Evolutionary conservation across 2,113 vertebrate genomes (phyloP), one percentile per base, ranked within the genome.

Genomic region (Nematolebias whitei): DNA sequence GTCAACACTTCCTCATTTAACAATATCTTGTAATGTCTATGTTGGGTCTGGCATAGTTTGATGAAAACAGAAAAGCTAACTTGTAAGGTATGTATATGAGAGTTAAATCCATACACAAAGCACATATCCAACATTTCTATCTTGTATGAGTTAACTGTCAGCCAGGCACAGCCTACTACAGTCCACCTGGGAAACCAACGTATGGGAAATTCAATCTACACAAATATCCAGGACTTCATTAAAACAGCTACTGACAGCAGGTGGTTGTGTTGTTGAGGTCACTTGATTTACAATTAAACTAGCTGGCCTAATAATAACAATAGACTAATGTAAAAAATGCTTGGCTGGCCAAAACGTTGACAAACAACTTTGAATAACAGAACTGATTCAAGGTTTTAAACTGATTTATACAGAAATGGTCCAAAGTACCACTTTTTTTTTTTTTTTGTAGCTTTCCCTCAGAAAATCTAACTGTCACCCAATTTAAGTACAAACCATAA

Each of bases 91-190:
- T 29, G 38, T 52, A 44, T 47, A 50, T 49, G 64, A 10, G 53
- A 68, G 59, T 69, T 81, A 81, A 79, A 76, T 75, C 76, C 80
- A 79, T 61, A 85, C 69, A 76, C 41, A 13, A 45, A 54, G 69
- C 59, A 29, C 54, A n/a, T n/a, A n/a, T 65, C 65, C 43, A 65
- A 66, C 76, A 60, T 75, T 79, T 75, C 83, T 66, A 82, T 86
- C 85, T 83, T 85, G 78, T 70, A n/a, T n/a, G n/a, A n/a, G 63
- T 74, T 65, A 79, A 77, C 69, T 85, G 83, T 87, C 78, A 82
- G 83, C 61, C 59, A 59, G 48, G 65, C 78, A 43, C 68, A 68
- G 58, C 86, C 86, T 79, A 68, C 76, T 51, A 67, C 62, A 23
- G 55, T 78, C 78, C 80, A 85, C 83, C 83, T 84, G 76, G 83